Percentiles rank a stretch among this genome's conserved stretches.
Evolutionary conservation across 2,797 vertebrate species (phyloP).

Genomic region (Arctocebus calabarensis): DNA sequence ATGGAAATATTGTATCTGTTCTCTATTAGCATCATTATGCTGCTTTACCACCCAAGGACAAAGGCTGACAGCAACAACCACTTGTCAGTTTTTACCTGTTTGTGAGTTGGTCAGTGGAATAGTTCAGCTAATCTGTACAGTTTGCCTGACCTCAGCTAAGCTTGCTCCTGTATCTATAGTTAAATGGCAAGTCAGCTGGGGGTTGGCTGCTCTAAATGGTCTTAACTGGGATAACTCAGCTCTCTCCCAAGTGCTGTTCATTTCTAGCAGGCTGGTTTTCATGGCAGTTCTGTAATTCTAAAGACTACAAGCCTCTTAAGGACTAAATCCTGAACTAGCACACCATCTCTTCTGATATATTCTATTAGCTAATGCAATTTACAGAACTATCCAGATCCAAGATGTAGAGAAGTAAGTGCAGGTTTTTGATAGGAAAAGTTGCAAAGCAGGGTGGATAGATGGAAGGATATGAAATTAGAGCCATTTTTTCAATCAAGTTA

Average conservation of each 20-base stretch:
- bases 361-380: background rate
- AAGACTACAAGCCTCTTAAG: background rate
- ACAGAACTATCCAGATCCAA: background rate
- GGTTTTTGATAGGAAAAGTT: background rate
- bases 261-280: background rate
- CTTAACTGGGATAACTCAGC: background rate
- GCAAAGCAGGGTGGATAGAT: background rate
- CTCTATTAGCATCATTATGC: background rate
- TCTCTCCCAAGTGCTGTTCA: background rate
- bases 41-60: background rate
- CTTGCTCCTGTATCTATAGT: background rate
- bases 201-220: background rate
- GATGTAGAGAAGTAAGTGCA: background rate
- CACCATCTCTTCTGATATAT: background rate
- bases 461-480: background rate
- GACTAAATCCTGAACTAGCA: background rate
- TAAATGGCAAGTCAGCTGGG: background rate
- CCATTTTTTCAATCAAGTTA: background rate
- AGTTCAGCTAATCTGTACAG: background rate
- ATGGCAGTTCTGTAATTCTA: background rate
- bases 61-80: background rate
- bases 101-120: background rate
- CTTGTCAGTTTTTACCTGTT: background rate
- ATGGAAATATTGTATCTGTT: constrained; percentile 5
- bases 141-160: background rate